Conservation (phyloP, 2,888 invertebrate genomes). For the Scrobipalpa atriplicella region DNA sequence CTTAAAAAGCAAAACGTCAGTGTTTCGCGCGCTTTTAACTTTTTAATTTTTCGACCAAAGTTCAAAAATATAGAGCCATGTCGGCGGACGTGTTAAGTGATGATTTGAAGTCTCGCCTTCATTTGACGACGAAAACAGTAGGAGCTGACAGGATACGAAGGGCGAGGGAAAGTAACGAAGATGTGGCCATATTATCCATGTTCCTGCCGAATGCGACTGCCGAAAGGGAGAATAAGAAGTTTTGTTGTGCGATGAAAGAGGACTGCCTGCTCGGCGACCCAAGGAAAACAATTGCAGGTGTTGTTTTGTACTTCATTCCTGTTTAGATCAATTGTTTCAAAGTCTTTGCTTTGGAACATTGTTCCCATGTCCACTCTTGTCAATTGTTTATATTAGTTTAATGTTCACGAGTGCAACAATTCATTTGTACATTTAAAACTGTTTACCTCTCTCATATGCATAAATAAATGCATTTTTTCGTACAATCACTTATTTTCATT, state of each 20-base stretch:
- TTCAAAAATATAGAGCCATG: conserved; percentile 59
- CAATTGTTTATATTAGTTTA: background rate
- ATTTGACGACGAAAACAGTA: conserved; percentile 90
- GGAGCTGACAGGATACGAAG: conserved; percentile 91
- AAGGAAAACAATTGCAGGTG: conserved; percentile 90
- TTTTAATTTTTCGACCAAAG: conserved; percentile 26
- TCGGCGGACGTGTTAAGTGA: conserved; percentile 91
- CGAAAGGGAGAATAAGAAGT: conserved; percentile 87
- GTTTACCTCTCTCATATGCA: too few species aligned
- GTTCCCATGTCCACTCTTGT: background rate
- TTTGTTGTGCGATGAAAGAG: conserved; percentile 89
- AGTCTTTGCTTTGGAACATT: background rate
- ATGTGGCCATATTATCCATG: conserved; percentile 93
- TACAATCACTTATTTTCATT: too few species aligned
- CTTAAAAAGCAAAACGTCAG: conserved; percentile 44
- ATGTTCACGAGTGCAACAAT: too few species aligned
- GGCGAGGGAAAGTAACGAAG: conserved; percentile 92
- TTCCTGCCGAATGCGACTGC: conserved; percentile 87
- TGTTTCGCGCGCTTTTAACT: conserved; percentile 48
- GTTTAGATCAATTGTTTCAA: conserved; percentile 9
- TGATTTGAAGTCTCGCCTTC: conserved; percentile 88
- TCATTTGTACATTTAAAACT: too few species aligned
- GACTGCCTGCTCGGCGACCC: conserved; percentile 91
- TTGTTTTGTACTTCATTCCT: conserved; percentile 26
- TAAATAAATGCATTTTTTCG: too few species aligned